Evolutionary conservation across 2,888 invertebrate species (phyloP).

Genomic region (Tipula unca): DNA sequence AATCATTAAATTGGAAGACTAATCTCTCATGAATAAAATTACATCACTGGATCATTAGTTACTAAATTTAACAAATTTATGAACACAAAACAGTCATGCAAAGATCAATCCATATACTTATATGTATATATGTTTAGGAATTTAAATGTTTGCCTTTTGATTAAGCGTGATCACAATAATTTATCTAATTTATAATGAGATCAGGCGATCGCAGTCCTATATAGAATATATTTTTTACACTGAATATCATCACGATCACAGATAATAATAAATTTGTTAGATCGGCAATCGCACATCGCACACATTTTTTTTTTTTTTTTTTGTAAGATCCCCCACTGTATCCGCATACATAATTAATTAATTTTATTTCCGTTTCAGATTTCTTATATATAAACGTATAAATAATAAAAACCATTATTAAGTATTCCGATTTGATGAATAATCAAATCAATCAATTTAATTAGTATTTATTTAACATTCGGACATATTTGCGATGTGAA

Average conservation of each 20-base stretch:
- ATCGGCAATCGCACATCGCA: neutral
- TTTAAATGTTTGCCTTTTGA: no score
- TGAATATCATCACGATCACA: no score
- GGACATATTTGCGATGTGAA: neutral
- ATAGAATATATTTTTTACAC: no score
- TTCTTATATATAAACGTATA: neutral
- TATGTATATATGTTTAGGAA: no score
- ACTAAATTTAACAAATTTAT: neutral
- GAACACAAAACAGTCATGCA: neutral
- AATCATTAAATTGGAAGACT: neutral
- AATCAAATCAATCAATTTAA: conserved; percentile 8
- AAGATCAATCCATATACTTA: neutral
- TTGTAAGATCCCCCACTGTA: neutral
- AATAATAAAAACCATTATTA: neutral
- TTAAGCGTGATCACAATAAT: no score
- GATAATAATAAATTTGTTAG: no score
- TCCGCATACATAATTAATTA: neutral
- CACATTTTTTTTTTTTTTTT: neutral
- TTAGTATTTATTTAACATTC: neutral
- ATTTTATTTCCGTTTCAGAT: neutral
- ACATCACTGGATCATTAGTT: no score
- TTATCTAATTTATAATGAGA: no score
- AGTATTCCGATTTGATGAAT: neutral
- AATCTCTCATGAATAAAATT: no score
- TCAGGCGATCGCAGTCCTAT: no score